Base-by-base conservation (phyloP, 1,140 invertebrate species). In the Cherax destructor region DNA sequence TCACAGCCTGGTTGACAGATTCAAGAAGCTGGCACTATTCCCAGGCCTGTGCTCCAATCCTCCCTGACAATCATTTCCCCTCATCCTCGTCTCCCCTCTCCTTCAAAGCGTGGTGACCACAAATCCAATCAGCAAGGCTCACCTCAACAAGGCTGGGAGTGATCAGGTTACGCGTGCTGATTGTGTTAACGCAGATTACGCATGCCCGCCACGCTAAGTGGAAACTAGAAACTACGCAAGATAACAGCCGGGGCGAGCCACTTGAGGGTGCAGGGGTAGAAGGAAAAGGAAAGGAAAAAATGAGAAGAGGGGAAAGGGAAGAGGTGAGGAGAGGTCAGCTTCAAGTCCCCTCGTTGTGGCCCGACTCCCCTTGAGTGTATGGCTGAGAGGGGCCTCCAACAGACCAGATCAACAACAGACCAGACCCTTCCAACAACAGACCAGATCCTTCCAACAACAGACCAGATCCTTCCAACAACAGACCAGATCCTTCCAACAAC, bases 121-220 rank as follows among this genome's bases (percentile, higher is more conserved):
- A 74, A 74, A 74, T 74, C 69, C 69, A 74, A 74, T 74, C 69
- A 74, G 24, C 69, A n/a, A 3, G 69, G 11, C 69, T 74, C n/a
- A 30, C 69, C 69, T 74, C 69, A 74, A 74, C 69, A 6, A 74
- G n/a, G 69, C 24, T 30, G 18, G 7, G 69, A 11, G 24, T 74
- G 69, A 74, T 74, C 24, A 74, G n/a, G 18, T 74, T 74, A 74
- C 69, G n/a, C n/a, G 0, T 10, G 6, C 13, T 74, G n/a, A 74
- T 74, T 74, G 69, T 74, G 11, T 74, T 30, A 74, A 69, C 65
- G 18, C 13, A 21, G 69, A 74, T 74, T 74, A 74, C 69, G 18
- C 69, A 74, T 30, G n/a, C 6, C 69, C 69, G 1, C 69, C 6
- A 5, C 69, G 18, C 61, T 65, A 21, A 65, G 61, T 18, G 61